Evolutionary conservation across 2,888 invertebrate genomes (phyloP), one percentile per base, ranked within the genome.

Genomic region (Timema cristinae): DNA sequence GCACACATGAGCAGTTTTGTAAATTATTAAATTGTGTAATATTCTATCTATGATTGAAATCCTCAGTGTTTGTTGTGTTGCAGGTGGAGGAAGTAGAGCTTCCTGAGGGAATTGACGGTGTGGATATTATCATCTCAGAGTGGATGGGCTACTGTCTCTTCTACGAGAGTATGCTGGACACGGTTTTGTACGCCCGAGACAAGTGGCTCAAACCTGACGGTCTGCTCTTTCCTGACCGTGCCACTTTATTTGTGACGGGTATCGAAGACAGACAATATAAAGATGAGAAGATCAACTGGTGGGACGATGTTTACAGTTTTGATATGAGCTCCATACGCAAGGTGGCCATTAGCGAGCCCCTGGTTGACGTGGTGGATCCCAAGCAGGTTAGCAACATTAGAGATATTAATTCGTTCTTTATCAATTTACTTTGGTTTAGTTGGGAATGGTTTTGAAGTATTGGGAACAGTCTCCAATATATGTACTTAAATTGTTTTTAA

Each of bases 231-330:
- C 79, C 79, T 10, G 89, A 89, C 80, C 82, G 91, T 80, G 98
- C 98, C 76, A 96, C 96, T 1, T 85, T 99, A 61, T 98, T 94
- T 83, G 91, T 99, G 71, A 95, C 95, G 75, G 94, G 93, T 47
- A 94, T 95, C 73, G 94, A 95, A 83, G 99, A 99, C 83, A 89
- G 98, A 32, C 98, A 99, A 84, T 99, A 99, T 85, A 99, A 99
- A 83, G 98, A 99, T 80, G 98, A 99, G 84, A 99, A 99, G 84
- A 99, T 99, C 78, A 98, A 99, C 85, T 99, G 98, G 98, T 99
- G 99, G 99, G 97, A 98, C 80, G 96, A 96, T 84, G 99, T 99
- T 2, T 99, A 99, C 80, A 99, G 99, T 68, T 99, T 99, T 81
- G 95, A 99, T 83, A 99, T 99, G 99, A 96, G 95, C 78, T 95